A percentile compares a stretch with the other conserved stretches of the same genome.
Evolutionary conservation across 2,113 vertebrate genomes (phyloP).

Genomic region (Tringa solitaria): DNA sequence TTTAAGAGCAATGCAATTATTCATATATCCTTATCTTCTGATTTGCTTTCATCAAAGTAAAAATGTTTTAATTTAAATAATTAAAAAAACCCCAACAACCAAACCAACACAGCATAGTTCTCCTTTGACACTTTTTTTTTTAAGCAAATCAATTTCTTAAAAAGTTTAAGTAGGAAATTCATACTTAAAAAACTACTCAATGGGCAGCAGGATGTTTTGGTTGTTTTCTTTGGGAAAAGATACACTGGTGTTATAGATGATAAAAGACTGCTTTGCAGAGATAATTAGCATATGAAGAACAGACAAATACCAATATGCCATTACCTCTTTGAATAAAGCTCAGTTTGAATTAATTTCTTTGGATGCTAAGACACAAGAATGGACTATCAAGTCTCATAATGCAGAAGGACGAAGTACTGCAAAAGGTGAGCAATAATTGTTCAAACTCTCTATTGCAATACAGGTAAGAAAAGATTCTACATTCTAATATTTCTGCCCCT

Average conservation of each 20-base stretch:
- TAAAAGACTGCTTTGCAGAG: not conserved
- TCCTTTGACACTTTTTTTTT: not conserved
- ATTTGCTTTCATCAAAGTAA: not conserved
- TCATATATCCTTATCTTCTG: not conserved
- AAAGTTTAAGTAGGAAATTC: not conserved
- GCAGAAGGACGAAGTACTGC: not conserved
- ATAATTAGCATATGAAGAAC: not conserved
- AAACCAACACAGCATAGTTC: not conserved
- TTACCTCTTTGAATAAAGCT: not conserved
- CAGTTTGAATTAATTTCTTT: not conserved
- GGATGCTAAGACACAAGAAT: not conserved
- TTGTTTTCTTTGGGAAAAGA: not conserved
- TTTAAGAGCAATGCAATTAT: not conserved
- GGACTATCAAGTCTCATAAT: not conserved
- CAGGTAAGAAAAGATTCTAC: not conserved
- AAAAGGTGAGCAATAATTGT: not conserved
- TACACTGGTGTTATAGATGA: not conserved
- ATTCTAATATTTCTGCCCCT: not conserved
- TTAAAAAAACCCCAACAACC: not conserved
- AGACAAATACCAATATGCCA: not conserved
- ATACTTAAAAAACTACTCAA: not conserved
- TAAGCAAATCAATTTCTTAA: not conserved
- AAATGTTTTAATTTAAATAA: not conserved
- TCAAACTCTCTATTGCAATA: not conserved
- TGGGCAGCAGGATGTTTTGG: not conserved